phyloP scores from a whole-genome alignment of 2,797 vertebrate genomes.

The Champsocephalus esox region DNA sequence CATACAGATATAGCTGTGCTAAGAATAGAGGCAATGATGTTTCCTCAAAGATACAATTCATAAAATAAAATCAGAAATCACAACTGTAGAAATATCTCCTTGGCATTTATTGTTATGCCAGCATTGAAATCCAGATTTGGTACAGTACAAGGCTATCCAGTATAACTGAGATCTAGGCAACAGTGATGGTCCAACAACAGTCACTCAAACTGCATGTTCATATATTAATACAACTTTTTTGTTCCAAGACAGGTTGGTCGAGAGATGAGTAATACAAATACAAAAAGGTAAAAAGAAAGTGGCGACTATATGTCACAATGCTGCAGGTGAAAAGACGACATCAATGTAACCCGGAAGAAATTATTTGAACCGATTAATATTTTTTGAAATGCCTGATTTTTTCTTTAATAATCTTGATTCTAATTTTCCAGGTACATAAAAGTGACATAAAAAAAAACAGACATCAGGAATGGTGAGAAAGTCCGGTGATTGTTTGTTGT shows the following conservation, averaged over 20 bases:
- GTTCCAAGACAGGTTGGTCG: constrained; percentile 82
- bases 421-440: constrained; percentile 27
- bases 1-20: constrained; percentile 35
- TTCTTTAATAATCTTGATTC: constrained; percentile 55
- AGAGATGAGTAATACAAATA: constrained; percentile 84
- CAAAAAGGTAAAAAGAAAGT: constrained; percentile 23
- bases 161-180: constrained; percentile 82
- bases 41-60: not conserved
- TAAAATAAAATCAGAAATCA: constrained; percentile 17
- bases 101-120: constrained; percentile 93
- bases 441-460: not conserved
- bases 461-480: constrained; percentile 25
- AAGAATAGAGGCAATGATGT: constrained; percentile 2
- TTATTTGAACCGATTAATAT: constrained; percentile 18
- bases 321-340: constrained; percentile 42
- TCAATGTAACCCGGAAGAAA: constrained; percentile 12
- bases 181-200: constrained; percentile 90
- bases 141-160: constrained; percentile 87
- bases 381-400: constrained; percentile 12
- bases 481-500: constrained; percentile 5
- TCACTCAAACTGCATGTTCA: constrained; percentile 72
- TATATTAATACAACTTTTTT: constrained; percentile 72
- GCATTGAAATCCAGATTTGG: constrained; percentile 88
- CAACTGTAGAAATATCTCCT: constrained; percentile 86
- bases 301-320: constrained; percentile 64